Percentiles rank a stretch among this genome's conserved stretches.
Conservation (phyloP, 64 coral and sea anemone species). For the Montipora efflorescens region DNA sequence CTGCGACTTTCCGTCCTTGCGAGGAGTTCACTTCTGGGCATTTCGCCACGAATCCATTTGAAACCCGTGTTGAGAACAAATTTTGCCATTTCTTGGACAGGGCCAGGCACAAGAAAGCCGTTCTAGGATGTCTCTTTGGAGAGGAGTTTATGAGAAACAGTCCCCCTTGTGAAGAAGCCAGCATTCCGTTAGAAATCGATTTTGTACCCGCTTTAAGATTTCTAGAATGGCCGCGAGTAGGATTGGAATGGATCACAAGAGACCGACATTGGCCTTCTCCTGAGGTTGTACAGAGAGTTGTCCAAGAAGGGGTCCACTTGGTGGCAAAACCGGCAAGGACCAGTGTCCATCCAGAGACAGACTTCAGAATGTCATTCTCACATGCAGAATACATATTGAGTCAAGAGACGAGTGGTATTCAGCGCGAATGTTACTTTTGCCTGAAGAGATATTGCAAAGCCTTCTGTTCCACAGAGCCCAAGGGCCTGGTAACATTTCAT, state of each 20-base stretch:
- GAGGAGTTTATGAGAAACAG: not conserved
- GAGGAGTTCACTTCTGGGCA: no score
- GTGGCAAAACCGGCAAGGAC: slow-evolving; percentile 43
- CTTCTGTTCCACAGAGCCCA: slow-evolving; percentile 50
- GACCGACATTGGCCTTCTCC: slow-evolving; percentile 33
- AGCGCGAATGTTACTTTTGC: slow-evolving; percentile 54
- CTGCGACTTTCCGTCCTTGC: not conserved
- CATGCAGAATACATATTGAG: slow-evolving; percentile 56
- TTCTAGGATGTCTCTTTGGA: not conserved
- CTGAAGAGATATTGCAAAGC: slow-evolving; percentile 44
- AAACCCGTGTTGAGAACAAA: no score
- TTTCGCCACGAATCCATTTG: no score
- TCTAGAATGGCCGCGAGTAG: slow-evolving; percentile 44
- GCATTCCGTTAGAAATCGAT: slow-evolving; percentile 3
- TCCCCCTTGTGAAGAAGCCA: not conserved
- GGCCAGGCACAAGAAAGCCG: no score
- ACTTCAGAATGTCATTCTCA: slow-evolving; percentile 61
- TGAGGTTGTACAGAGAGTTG: slow-evolving; percentile 21
- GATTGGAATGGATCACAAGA: slow-evolving; percentile 25
- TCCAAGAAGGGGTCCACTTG: slow-evolving; percentile 52
- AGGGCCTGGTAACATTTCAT: slow-evolving; percentile 58
- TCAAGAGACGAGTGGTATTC: slow-evolving; percentile 50
- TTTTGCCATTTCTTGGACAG: no score
- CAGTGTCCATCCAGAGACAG: slow-evolving; percentile 23
- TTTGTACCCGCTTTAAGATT: slow-evolving; percentile 49